These are phyloP conservation scores for Galeopsomyia nigrocyanea DNA, from an alignment of 2,888 invertebrate species.

Conservation along the genomic window DNA sequence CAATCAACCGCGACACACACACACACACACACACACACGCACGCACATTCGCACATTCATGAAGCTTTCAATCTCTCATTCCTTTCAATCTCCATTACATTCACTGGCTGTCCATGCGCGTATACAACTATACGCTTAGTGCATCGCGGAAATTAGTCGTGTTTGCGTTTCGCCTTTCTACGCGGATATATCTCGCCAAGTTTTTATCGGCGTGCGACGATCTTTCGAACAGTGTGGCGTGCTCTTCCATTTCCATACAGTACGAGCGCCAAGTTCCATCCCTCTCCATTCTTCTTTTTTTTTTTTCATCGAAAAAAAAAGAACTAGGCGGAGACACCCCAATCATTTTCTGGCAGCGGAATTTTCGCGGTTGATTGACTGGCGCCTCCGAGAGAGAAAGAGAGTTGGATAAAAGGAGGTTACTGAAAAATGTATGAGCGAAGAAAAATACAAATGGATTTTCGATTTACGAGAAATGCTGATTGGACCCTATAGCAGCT, in stretches of 20 bases:
- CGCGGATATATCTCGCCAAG: constrained; percentile 3
- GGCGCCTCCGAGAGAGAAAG: too few relatives aligned
- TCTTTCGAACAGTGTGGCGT: neutral
- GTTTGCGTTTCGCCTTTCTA: constrained; percentile 43
- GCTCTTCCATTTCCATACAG: constrained; percentile 32
- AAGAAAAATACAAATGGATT: too few relatives aligned
- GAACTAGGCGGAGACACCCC: too few relatives aligned
- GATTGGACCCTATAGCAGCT: too few relatives aligned
- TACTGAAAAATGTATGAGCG: too few relatives aligned
- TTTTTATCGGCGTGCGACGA: constrained; percentile 44
- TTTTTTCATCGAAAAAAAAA: neutral
- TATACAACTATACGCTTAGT: neutral
- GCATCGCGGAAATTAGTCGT: constrained; percentile 27
- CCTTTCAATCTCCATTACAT: neutral
- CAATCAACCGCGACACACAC: too few relatives aligned
- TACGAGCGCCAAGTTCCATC: neutral
- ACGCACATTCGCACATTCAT: too few relatives aligned
- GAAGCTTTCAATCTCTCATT: neutral
- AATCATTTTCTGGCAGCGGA: too few relatives aligned
- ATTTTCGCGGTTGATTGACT: too few relatives aligned
- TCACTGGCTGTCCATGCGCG: neutral
- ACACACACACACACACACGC: too few relatives aligned
- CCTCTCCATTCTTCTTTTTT: constrained; percentile 6
- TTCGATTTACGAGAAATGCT: too few relatives aligned
- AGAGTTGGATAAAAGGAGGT: neutral